These are phyloP conservation scores for Pogonophryne albipinna DNA, from an alignment of 2,797 vertebrate species.

Conservation along the genomic window DNA sequence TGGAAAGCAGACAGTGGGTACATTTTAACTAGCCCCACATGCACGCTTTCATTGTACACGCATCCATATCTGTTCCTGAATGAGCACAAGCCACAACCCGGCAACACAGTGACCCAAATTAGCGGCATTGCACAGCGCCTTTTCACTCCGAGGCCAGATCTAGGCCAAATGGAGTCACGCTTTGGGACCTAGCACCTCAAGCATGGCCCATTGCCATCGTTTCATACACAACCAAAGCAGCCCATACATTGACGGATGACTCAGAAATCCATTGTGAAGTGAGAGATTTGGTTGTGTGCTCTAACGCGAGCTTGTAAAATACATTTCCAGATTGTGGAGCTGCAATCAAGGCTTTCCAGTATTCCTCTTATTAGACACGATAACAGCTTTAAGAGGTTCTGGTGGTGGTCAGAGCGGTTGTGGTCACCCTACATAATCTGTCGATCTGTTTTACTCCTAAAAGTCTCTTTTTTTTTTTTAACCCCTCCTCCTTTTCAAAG, in stretches of 20 bases:
- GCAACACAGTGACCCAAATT: conserved; percentile 64
- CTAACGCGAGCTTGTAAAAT: conserved; percentile 55
- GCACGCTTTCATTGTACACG: conserved; percentile 11
- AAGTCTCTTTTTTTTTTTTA: conserved; percentile 27
- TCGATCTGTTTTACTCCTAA: conserved; percentile 48
- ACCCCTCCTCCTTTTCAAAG: not conserved
- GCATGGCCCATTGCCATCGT: conserved; percentile 13
- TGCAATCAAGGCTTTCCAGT: conserved; percentile 53
- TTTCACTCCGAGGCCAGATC: conserved; percentile 33
- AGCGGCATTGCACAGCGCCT: conserved; percentile 6
- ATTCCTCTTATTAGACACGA: conserved; percentile 61
- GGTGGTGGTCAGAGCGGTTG: conserved; percentile 47
- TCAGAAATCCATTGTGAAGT: conserved; percentile 58
- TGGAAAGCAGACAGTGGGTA: conserved; percentile 54
- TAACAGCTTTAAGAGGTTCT: conserved; percentile 58
- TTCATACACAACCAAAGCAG: conserved; percentile 33
- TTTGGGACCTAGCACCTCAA: conserved; percentile 49
- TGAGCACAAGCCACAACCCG: conserved; percentile 29
- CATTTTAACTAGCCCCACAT: conserved; percentile 38
- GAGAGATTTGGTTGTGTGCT: conserved; percentile 60
- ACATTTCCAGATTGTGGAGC: conserved; percentile 32
- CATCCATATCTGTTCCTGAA: conserved; percentile 26
- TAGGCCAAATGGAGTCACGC: conserved; percentile 52
- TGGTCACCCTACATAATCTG: conserved; percentile 63
- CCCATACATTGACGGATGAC: conserved; percentile 62